Evolutionary conservation across 2,113 vertebrate species (phyloP).

Genomic region (Scopus umbretta): DNA sequence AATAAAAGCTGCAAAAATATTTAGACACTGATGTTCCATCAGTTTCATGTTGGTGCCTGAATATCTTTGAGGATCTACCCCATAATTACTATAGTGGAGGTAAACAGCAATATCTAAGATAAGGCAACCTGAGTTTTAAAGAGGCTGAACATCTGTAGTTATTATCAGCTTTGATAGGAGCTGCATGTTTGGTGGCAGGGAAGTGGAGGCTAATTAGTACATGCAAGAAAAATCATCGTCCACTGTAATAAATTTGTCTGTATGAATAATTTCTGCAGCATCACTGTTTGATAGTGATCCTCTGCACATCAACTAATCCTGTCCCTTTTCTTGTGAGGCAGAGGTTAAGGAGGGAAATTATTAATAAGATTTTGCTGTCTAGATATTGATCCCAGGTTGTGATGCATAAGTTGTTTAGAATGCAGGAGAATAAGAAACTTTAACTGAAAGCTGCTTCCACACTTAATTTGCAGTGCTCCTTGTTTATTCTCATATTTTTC

Average conservation of each 20-base stretch:
- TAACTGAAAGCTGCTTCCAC: background rate
- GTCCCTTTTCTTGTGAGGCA: background rate
- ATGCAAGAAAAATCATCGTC: background rate
- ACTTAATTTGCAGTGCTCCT: background rate
- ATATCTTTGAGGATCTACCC: slow-evolving; percentile 19
- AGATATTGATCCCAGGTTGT: background rate
- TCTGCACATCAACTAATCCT: background rate
- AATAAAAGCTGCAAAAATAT: slow-evolving; percentile 7
- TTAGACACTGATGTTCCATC: background rate
- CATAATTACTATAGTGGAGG: background rate
- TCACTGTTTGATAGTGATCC: background rate
- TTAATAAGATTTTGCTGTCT: background rate
- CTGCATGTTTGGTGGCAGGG: background rate
- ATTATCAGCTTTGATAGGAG: background rate
- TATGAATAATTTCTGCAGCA: background rate
- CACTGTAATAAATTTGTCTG: background rate
- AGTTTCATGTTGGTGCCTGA: background rate
- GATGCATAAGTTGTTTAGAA: background rate
- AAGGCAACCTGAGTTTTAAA: background rate
- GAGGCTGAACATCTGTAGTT: background rate
- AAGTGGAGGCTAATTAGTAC: background rate
- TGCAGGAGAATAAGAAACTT: background rate
- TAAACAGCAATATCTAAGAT: slow-evolving; percentile 28
- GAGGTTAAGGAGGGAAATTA: background rate
- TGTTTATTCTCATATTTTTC: background rate